Evolutionary conservation across 2,797 vertebrate genomes (phyloP).

Genomic region (Aeoliscus strigatus): DNA sequence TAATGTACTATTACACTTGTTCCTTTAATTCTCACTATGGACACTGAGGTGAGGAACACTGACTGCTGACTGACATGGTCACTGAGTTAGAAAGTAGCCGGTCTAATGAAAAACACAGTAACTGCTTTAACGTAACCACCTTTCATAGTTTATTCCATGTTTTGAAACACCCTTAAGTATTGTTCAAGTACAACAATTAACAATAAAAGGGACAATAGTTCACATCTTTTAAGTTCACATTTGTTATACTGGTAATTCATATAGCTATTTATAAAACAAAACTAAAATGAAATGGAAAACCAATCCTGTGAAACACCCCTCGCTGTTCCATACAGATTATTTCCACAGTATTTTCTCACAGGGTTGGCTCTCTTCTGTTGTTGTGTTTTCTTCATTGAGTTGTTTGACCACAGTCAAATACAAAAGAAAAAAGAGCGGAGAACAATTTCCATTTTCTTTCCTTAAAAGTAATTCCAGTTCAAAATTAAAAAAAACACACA

Average conservation of each 20-base stretch:
- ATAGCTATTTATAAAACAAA: slow-evolving; percentile 77
- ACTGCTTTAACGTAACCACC: slow-evolving; percentile 63
- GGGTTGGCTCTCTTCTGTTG: slow-evolving; percentile 53
- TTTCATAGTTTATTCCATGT: slow-evolving; percentile 76
- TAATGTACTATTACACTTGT: slow-evolving; percentile 36
- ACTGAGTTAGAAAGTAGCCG: slow-evolving; percentile 36
- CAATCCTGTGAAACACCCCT: slow-evolving; percentile 73
- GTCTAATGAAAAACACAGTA: slow-evolving; percentile 66
- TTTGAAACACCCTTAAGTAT: slow-evolving; percentile 75
- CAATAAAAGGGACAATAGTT: slow-evolving; percentile 78
- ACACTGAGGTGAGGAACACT: slow-evolving; percentile 57
- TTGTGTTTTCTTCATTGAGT: slow-evolving; percentile 43
- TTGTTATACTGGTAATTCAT: slow-evolving; percentile 78
- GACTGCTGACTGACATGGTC: no score
- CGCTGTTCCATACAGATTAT: slow-evolving; percentile 69
- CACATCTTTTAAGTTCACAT: slow-evolving; percentile 79
- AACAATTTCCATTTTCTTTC: slow-evolving; percentile 42
- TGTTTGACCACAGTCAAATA: slow-evolving; percentile 54
- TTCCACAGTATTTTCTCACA: slow-evolving; percentile 67
- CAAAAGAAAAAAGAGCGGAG: slow-evolving; percentile 30
- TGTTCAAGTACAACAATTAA: slow-evolving; percentile 80
- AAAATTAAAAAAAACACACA: slow-evolving; percentile 32
- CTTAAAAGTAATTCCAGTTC: slow-evolving; percentile 23
- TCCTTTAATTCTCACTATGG: slow-evolving; percentile 27
- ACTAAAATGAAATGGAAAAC: slow-evolving; percentile 65